Conservation (phyloP, 1,140 invertebrate species). For the Neodiprion pinetum region DNA sequence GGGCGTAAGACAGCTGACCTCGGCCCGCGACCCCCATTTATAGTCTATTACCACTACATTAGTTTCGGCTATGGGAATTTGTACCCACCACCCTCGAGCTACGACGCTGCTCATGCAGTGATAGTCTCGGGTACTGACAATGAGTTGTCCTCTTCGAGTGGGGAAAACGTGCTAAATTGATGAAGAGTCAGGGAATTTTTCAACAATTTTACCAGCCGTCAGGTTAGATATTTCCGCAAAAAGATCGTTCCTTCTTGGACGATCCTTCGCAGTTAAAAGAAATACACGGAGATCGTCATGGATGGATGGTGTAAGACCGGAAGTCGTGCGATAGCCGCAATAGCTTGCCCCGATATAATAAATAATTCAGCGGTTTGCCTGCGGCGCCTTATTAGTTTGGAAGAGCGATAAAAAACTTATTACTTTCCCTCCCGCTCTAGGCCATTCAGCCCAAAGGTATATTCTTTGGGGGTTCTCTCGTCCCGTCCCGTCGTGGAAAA, state of each 20-base stretch:
- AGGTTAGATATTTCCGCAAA: no score
- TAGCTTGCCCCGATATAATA: constrained; percentile 22
- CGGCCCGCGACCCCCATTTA: constrained; percentile 60
- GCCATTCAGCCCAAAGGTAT: constrained; percentile 26
- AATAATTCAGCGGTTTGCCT: constrained; percentile 11
- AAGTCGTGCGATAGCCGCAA: constrained; percentile 26
- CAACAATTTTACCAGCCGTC: constrained; percentile 47
- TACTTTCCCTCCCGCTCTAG: constrained; percentile 49
- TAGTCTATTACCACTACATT: constrained; percentile 64
- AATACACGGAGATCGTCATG: neutral
- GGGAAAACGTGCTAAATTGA: constrained; percentile 21
- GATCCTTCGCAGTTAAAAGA: no score
- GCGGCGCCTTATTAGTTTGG: constrained; percentile 52
- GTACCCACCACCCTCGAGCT: constrained; percentile 27
- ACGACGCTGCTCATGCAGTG: neutral
- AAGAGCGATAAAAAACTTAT: constrained; percentile 59
- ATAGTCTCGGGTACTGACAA: neutral
- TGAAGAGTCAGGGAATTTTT: constrained; percentile 57
- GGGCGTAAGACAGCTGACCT: constrained; percentile 61
- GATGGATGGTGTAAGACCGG: neutral
- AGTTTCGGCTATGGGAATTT: constrained; percentile 58
- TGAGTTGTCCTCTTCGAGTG: neutral
- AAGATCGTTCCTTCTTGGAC: no score
- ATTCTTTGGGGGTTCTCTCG: constrained; percentile 8
- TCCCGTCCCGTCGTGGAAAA: neutral